Conservation (phyloP, 1,140 invertebrate species). For the Aleiodes sp. region DNA sequence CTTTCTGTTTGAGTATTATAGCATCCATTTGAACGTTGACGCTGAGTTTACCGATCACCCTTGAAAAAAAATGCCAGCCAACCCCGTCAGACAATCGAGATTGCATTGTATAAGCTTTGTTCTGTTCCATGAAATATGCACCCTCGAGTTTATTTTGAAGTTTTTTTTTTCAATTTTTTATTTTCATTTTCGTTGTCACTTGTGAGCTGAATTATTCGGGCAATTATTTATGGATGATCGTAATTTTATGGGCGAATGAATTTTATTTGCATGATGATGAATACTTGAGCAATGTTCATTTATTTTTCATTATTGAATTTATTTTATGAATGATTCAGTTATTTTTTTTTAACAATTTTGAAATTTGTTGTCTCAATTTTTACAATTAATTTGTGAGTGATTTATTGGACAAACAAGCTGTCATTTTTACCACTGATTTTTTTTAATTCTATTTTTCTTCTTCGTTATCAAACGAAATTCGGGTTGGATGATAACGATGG, state of each 20-base stretch:
- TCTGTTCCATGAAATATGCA: slow-evolving; percentile 7
- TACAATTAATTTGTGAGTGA: background rate
- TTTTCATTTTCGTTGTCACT: too few relatives aligned
- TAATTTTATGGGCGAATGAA: background rate
- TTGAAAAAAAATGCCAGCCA: background rate
- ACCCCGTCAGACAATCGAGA: background rate
- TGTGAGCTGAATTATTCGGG: background rate
- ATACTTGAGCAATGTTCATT: too few relatives aligned
- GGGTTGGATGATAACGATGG: background rate
- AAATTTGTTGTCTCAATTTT: background rate
- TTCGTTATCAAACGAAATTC: background rate
- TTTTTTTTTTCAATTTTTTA: too few relatives aligned
- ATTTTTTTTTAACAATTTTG: background rate
- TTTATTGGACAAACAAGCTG: too few relatives aligned
- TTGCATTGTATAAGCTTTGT: background rate
- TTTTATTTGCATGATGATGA: background rate
- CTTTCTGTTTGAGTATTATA: background rate
- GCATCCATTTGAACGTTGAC: slow-evolving; percentile 5
- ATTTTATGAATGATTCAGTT: too few relatives aligned
- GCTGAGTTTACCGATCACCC: background rate
- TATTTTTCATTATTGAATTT: too few relatives aligned
- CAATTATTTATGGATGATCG: slow-evolving; percentile 14
- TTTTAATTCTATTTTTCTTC: background rate
- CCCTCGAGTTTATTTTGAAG: background rate
- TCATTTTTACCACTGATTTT: too few relatives aligned